Base-by-base conservation (phyloP, 2,113 vertebrate species). In the Neogale vison region DNA sequence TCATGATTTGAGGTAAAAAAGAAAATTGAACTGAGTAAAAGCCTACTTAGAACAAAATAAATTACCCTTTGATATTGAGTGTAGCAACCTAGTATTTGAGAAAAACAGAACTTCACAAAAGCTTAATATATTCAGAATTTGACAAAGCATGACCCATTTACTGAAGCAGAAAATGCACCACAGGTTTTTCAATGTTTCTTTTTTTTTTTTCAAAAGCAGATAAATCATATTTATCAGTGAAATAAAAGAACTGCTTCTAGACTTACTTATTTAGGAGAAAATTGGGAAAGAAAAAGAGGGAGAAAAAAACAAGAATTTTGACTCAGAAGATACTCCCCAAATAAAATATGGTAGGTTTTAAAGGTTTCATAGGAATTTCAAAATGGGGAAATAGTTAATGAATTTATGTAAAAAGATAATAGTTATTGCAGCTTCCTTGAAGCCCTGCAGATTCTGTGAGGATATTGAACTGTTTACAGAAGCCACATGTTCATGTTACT, bases 91-190 rank as follows among this genome's bases (percentile, higher is more conserved):
- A 96, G 50, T 81, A 76, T 96, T 89, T 96, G 88, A 94, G 86
- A 96, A 97, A 80, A 97, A 89, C 18, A 92, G 93, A 93, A 86
- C 20, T 88, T 95, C 52, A 90, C 72, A 87, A 95, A 96, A 76
- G 63, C 89, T 88, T 96, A 96, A 96, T 96, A 45, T 84, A 97
- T 93, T 94, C 93, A 92, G 81, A 90, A 97, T 94, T 76, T 88
- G 95, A 97, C 93, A 95, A 97, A 96, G 63, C 95, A 50, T 96
- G 97, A 93, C 93, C 93, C 87, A 97, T 94, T 95, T 98, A 93
- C 57, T 21, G 81, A 87, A 93, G 93, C 95, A 93, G 95, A 97
- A 97, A 98, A 95, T 95, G 18, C 52, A 90, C 67, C 77, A 61
- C 80, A 81, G 84, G 9, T 85, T 82, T 74, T 63, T 87, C 47